phyloP scores from a whole-genome alignment of 2,888 invertebrate genomes.

The Parnassius glacialis region DNA sequence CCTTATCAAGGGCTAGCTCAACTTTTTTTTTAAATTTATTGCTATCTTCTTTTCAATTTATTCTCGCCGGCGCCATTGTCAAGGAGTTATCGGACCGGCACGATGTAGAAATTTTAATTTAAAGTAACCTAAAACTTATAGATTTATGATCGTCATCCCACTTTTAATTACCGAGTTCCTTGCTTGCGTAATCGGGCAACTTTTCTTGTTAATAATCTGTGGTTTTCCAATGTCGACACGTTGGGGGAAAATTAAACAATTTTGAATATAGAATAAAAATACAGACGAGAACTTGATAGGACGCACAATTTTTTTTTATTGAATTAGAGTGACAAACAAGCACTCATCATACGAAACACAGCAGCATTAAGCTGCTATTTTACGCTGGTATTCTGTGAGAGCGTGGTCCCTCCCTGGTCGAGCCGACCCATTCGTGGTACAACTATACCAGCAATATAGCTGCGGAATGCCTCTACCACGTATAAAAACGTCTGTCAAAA shows the following conservation, averaged over 20 bases:
- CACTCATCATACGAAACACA: too few species aligned
- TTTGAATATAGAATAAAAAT: too few species aligned
- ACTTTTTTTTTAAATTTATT: conserved; percentile 35
- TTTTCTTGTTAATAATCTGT: conserved; percentile 28
- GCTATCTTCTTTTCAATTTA: conserved; percentile 42
- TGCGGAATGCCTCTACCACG: too few species aligned
- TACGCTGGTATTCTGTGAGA: too few species aligned
- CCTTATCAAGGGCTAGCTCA: conserved; percentile 11
- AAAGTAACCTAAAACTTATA: conserved; percentile 65
- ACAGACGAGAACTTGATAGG: too few species aligned
- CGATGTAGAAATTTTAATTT: conserved; percentile 59
- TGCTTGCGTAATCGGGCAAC: conserved; percentile 37
- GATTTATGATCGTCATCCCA: conserved; percentile 56
- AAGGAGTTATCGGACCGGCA: conserved; percentile 42
- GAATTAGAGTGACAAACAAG: too few species aligned
- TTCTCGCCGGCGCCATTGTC: conserved; percentile 39
- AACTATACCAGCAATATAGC: too few species aligned
- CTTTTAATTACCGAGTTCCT: conserved; percentile 62
- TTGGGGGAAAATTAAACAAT: not conserved
- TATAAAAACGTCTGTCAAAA: too few species aligned
- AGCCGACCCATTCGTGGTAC: too few species aligned
- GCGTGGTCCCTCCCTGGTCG: too few species aligned
- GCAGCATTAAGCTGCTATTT: too few species aligned
- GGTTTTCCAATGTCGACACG: not conserved
- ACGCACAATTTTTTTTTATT: too few species aligned